Evolutionary conservation across 2,888 invertebrate species (phyloP).

Genomic region (Troilus luridus): DNA sequence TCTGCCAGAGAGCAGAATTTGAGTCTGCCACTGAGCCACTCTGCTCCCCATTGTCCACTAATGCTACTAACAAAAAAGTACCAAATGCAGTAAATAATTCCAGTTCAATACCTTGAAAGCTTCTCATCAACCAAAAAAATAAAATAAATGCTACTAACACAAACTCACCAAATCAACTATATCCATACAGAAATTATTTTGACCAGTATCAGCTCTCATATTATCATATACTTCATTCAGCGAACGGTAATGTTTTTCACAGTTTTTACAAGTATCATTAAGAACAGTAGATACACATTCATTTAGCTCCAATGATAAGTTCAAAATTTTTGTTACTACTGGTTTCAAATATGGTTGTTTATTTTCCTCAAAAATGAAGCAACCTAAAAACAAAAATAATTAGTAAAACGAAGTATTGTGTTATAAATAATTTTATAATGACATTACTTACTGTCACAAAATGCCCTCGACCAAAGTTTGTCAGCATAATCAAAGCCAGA

Average conservation of each 20-base stretch:
- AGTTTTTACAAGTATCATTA: slow-evolving; percentile 71
- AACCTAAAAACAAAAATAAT: slow-evolving; percentile 60
- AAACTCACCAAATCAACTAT: slow-evolving; percentile 76
- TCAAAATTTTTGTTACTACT: slow-evolving; percentile 60
- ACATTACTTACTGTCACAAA: slow-evolving; percentile 74
- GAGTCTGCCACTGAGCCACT: too few species aligned
- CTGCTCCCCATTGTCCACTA: too few species aligned
- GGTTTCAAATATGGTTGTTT: slow-evolving; percentile 47
- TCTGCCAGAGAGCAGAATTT: too few species aligned
- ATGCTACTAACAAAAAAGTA: too few species aligned
- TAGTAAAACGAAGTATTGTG: neutral
- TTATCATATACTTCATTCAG: slow-evolving; percentile 75
- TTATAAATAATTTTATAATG: slow-evolving; percentile 66
- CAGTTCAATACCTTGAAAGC: too few species aligned
- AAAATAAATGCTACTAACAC: neutral
- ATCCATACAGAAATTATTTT: slow-evolving; percentile 78
- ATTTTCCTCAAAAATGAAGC: slow-evolving; percentile 58
- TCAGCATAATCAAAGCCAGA: slow-evolving; percentile 73
- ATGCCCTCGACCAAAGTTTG: slow-evolving; percentile 75
- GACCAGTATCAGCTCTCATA: slow-evolving; percentile 74
- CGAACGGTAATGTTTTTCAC: slow-evolving; percentile 72
- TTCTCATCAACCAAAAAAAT: too few species aligned
- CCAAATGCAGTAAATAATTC: too few species aligned
- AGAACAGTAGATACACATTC: slow-evolving; percentile 63
- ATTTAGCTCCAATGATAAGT: slow-evolving; percentile 59